A percentile compares a stretch with the other conserved stretches of the same genome.
Evolutionary conservation across 2,888 invertebrate genomes (phyloP).

Genomic region (Luperina testacea): DNA sequence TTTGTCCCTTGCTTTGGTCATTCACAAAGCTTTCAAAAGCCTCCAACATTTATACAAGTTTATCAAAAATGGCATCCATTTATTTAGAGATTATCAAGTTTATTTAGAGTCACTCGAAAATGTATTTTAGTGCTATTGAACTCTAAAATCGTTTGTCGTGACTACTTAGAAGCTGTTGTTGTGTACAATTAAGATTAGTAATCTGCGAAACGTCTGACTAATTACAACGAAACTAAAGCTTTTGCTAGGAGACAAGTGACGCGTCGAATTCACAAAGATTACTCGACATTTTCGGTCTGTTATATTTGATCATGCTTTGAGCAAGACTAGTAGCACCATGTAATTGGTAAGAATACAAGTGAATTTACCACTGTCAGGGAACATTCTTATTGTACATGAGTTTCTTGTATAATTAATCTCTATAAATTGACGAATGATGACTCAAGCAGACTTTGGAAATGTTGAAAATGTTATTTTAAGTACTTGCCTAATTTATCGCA

Average conservation of each 20-base stretch:
- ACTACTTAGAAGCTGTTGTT: conserved; percentile 6
- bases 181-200: conserved; percentile 18
- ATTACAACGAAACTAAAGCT: conserved; percentile 52
- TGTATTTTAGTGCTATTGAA: neutral
- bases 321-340: neutral
- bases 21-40: neutral
- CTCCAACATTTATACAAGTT: conserved; percentile 12
- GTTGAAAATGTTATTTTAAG: conserved; percentile 13
- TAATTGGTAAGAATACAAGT: conserved; percentile 21
- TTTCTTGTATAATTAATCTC: conserved; percentile 21
- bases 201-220: conserved; percentile 35
- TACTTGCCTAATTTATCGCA: neutral
- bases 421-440: conserved; percentile 23
- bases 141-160: neutral
- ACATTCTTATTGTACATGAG: neutral
- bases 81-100: neutral
- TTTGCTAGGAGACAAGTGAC: conserved; percentile 29
- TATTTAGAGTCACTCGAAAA: neutral
- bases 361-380: conserved; percentile 14
- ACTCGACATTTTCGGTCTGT: conserved; percentile 21
- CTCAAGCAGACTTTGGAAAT: conserved; percentile 23
- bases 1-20: neutral
- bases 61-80: conserved; percentile 6
- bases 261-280: conserved; percentile 45
- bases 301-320: conserved; percentile 20